Conservation (phyloP, 2,888 invertebrate genomes). For the Drosophila borealis region DNA sequence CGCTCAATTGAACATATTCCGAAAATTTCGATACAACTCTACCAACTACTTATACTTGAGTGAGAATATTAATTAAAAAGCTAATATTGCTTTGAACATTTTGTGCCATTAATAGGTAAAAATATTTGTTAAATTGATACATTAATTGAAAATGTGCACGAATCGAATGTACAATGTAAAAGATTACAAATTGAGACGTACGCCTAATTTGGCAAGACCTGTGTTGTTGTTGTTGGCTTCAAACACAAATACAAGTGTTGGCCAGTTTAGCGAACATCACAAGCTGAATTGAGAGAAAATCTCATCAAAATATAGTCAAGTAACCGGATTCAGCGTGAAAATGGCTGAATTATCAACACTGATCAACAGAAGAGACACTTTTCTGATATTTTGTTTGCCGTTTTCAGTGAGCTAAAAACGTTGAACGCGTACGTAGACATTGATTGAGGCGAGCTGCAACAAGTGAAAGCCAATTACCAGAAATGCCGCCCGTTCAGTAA, state of each 20-base stretch:
- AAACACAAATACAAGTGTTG: slow-evolving; percentile 41
- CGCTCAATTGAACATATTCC: slow-evolving; percentile 23
- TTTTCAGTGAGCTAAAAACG: slow-evolving; percentile 59
- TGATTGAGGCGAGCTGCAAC: slow-evolving; percentile 55
- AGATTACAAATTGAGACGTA: slow-evolving; percentile 19
- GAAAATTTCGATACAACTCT: slow-evolving; percentile 8
- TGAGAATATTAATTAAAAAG: slow-evolving; percentile 47
- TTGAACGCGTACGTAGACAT: slow-evolving; percentile 40
- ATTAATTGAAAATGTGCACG: neutral
- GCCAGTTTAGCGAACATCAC: slow-evolving; percentile 20
- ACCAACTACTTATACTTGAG: slow-evolving; percentile 24
- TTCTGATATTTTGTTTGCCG: slow-evolving; percentile 67
- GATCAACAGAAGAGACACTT: slow-evolving; percentile 42
- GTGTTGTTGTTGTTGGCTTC: slow-evolving; percentile 44
- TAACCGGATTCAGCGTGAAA: slow-evolving; percentile 58
- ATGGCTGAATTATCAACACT: slow-evolving; percentile 29
- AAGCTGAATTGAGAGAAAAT: slow-evolving; percentile 25
- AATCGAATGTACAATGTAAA: slow-evolving; percentile 2
- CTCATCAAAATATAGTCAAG: slow-evolving; percentile 3
- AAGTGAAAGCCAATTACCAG: slow-evolving; percentile 69
- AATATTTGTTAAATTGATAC: neutral
- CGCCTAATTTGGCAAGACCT: slow-evolving; percentile 64
- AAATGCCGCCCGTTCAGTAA: slow-evolving; percentile 77
- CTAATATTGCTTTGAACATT: slow-evolving; percentile 10
- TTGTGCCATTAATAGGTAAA: slow-evolving; percentile 45